Percentiles rank a stretch among this genome's conserved stretches.
Conservation (phyloP, 2,113 vertebrate species). For the Megaptera novaeangliae region DNA sequence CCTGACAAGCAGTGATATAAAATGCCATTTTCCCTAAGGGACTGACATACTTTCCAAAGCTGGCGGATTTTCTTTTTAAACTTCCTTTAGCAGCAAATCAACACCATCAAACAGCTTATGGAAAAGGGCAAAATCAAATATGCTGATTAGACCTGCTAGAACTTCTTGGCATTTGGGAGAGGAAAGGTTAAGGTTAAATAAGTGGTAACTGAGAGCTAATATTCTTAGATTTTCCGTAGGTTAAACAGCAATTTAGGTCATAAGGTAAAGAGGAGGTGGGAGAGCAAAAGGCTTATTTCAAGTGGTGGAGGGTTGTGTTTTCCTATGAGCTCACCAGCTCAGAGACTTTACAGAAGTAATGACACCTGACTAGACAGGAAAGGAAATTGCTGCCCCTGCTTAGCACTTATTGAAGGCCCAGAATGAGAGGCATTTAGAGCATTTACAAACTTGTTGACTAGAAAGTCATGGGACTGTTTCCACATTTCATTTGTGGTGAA, state of each 20-base stretch:
- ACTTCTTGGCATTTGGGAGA: slow-evolving; percentile 40
- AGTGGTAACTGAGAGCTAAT: slow-evolving; percentile 55
- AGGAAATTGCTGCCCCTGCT: not conserved
- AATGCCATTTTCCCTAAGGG: not conserved
- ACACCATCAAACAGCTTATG: slow-evolving; percentile 3
- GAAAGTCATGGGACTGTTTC: not conserved
- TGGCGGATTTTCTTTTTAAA: not conserved
- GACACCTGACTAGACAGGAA: slow-evolving; percentile 46
- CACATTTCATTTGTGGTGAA: not conserved
- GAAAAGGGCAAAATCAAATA: slow-evolving; percentile 37
- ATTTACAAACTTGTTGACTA: not conserved
- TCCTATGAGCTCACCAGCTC: not conserved
- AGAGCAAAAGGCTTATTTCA: not conserved
- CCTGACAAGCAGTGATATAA: not conserved
- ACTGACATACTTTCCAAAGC: not conserved
- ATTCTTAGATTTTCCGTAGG: slow-evolving; percentile 46
- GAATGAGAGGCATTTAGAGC: not conserved
- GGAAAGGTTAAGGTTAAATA: slow-evolving; percentile 51
- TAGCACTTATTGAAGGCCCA: not conserved
- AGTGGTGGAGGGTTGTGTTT: not conserved
- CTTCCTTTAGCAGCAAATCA: slow-evolving; percentile 5
- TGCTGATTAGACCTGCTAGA: slow-evolving; percentile 41
- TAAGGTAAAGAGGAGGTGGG: not conserved
- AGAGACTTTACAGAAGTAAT: slow-evolving; percentile 25
- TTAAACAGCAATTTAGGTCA: not conserved